These are phyloP conservation scores for Pomatostomus ruficeps DNA, from an alignment of 2,113 vertebrate genomes.

Conservation along the genomic window DNA sequence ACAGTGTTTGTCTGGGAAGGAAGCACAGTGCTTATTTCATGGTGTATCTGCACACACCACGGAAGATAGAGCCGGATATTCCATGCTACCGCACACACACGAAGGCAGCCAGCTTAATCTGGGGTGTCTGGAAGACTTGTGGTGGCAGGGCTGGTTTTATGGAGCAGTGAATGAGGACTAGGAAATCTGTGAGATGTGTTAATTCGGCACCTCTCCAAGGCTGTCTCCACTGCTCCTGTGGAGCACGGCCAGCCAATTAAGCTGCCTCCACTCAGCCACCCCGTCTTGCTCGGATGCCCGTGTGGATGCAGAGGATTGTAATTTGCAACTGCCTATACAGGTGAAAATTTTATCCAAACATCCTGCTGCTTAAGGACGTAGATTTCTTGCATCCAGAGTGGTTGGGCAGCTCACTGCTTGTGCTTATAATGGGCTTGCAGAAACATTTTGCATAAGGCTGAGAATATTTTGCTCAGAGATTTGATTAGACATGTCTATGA, in stretches of 20 bases:
- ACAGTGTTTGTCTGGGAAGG: neutral
- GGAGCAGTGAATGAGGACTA: neutral
- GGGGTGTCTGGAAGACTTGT: neutral
- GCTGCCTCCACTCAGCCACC: neutral
- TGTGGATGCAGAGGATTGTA: neutral
- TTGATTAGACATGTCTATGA: neutral
- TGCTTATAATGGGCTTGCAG: neutral
- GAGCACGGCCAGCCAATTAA: conserved; percentile 10
- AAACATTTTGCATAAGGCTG: neutral
- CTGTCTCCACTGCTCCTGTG: neutral
- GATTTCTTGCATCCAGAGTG: neutral
- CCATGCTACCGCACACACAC: fast-evolving
- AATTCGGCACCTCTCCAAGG: neutral
- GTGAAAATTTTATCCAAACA: conserved; percentile 45
- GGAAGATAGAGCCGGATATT: neutral
- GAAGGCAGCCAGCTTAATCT: neutral
- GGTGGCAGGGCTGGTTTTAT: neutral
- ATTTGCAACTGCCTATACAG: conserved; percentile 44
- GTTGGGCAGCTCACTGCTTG: neutral
- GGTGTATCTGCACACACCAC: neutral
- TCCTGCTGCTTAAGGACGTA: conserved; percentile 11
- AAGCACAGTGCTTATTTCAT: neutral
- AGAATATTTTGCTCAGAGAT: neutral
- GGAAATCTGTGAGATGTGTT: neutral
- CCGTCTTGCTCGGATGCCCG: neutral